Percentiles rank a stretch among this genome's conserved stretches.
phyloP scores from a whole-genome alignment of 2,113 vertebrate species.

The Cynopterus brachyotis region DNA sequence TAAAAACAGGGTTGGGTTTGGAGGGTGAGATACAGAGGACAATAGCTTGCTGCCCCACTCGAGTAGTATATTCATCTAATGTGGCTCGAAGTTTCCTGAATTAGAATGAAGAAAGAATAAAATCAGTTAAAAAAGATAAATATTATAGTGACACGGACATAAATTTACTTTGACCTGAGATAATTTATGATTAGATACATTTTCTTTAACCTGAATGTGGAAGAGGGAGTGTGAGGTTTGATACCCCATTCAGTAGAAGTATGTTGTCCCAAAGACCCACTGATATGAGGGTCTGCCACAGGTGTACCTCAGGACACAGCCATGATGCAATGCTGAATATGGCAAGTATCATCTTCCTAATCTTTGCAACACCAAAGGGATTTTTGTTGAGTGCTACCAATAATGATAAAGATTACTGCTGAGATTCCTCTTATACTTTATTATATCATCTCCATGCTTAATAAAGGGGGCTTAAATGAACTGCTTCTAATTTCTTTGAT shows the following conservation, averaged over 20 bases:
- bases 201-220: background rate
- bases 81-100: slow-evolving; percentile 96
- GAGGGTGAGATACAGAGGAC: slow-evolving; percentile 98
- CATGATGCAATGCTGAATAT: background rate
- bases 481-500: background rate
- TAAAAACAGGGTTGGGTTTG: slow-evolving; percentile 97
- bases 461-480: background rate
- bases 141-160: background rate
- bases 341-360: background rate
- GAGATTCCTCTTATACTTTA: background rate
- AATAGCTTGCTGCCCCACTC: slow-evolving; percentile 98
- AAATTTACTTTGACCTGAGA: slow-evolving; percentile 17
- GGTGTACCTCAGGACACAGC: background rate
- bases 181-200: background rate
- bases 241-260: background rate
- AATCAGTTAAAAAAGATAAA: background rate
- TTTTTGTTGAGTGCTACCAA: background rate
- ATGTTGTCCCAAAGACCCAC: background rate
- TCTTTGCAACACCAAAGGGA: background rate
- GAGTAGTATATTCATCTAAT: slow-evolving; percentile 96
- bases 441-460: background rate
- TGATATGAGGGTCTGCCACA: background rate
- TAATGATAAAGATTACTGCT: background rate
- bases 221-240: background rate
- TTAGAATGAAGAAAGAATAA: background rate